Evolutionary conservation across 2,113 vertebrate species (phyloP), one percentile per base, ranked within the genome.

Genomic region (Phycodurus eques): DNA sequence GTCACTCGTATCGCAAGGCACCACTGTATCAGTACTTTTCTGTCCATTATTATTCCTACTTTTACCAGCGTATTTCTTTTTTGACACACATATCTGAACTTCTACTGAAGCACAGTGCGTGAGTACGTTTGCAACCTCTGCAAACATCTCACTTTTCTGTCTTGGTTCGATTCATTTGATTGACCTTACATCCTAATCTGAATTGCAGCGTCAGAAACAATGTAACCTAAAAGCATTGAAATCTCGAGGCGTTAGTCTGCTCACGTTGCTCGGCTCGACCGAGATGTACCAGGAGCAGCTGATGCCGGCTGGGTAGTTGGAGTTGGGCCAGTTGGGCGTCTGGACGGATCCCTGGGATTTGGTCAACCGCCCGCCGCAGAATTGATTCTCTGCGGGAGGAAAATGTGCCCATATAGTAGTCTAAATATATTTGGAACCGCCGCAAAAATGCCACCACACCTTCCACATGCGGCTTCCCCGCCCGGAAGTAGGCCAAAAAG

Each of bases 261-360:
- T 89, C 76, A 96, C 96, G 83, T 95, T 93, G 85, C 90, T 89
- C 2, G 83, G 84, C n/a, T 94, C 93, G 1, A 94, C 95, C 0
- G 95, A 88, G 85, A 97, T 95, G 85, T 95, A 94, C 96, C 96
- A 97, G 81, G 95, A 96, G 80, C 96, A 97, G 88, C 94, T 96
- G 93, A 96, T 95, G 81, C 96, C 96, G 68, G 95, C 91, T 61
- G 96, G 96, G 85, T 97, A 97, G 85, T 96, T 88, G 0, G 90
- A 90, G 70, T 95, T 93, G 0, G 95, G 95, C 96, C 95, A 97
- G 91, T 96, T 97, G 61, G 94, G 95, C 0, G 95, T 96, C 80
- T 93, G 95, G 79, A 96, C 81, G 0, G 92, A 93, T 22, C 95
- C 96, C 69, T 95, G 92, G 0, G 83, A 42, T 87, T 96, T 96